Evolutionary conservation across 2,797 vertebrate species (phyloP).

Genomic region (Falco naumanni): DNA sequence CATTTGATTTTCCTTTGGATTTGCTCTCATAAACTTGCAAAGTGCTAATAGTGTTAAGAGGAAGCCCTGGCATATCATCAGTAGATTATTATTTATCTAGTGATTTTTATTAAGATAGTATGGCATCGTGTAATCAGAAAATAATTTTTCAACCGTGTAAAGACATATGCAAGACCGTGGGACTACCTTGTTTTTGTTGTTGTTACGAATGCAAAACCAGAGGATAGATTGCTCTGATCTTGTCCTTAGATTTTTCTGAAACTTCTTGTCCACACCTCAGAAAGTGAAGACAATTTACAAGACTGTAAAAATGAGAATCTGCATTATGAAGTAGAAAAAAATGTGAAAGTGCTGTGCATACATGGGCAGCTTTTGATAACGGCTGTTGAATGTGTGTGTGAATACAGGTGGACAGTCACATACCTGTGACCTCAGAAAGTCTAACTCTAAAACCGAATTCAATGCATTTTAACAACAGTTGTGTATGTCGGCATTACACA

Average conservation of each 20-base stretch:
- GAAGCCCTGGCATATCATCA: not conserved
- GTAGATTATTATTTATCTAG: not conserved
- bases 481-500: not conserved
- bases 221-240: not conserved
- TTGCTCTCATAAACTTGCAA: not conserved
- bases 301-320: not conserved
- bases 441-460: not conserved
- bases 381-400: not conserved
- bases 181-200: not conserved
- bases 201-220: not conserved
- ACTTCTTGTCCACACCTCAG: not conserved
- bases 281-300: not conserved
- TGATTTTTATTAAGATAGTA: not conserved
- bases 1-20: not conserved
- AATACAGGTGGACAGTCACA: not conserved
- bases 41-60: not conserved
- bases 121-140: not conserved
- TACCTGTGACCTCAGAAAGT: not conserved
- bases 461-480: not conserved
- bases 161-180: not conserved
- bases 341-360: not conserved
- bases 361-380: not conserved
- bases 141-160: not conserved
- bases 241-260: not conserved
- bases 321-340: not conserved